Percentiles rank a stretch among this genome's conserved stretches.
Evolutionary conservation across 2,888 invertebrate genomes (phyloP).

Genomic region (Panzeria rudis): DNA sequence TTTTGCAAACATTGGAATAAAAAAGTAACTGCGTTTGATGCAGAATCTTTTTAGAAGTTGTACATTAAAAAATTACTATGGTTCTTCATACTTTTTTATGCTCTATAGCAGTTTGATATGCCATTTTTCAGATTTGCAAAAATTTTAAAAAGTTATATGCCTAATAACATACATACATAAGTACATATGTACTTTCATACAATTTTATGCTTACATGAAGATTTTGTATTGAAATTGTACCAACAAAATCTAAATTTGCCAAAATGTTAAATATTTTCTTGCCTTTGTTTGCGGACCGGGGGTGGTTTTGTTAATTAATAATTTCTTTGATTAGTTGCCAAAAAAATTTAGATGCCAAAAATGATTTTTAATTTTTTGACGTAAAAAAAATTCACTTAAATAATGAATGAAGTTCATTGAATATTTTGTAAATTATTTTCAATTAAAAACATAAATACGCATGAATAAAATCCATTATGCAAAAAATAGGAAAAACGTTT

Average conservation of each 20-base stretch:
- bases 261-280: slow-evolving; percentile 40
- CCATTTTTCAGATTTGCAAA: no score
- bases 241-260: slow-evolving; percentile 14
- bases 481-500: background rate
- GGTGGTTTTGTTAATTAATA: slow-evolving; percentile 40
- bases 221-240: slow-evolving; percentile 20
- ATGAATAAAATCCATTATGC: background rate
- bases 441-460: background rate
- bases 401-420: slow-evolving; percentile 71
- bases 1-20: no score
- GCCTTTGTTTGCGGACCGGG: background rate
- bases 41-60: no score
- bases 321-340: slow-evolving; percentile 71
- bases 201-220: background rate
- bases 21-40: no score
- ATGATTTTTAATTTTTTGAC: slow-evolving; percentile 26
- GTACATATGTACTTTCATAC: background rate
- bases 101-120: no score
- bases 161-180: background rate
- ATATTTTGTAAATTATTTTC: slow-evolving; percentile 46
- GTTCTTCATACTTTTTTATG: no score
- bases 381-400: slow-evolving; percentile 6
- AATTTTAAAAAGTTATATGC: no score
- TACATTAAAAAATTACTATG: no score
- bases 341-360: slow-evolving; percentile 58